Evolutionary conservation across 37 sponge, comb jelly and placozoan genomes (phyloP), one percentile per base, ranked within the genome.

Genomic region (Ianthella basta): DNA sequence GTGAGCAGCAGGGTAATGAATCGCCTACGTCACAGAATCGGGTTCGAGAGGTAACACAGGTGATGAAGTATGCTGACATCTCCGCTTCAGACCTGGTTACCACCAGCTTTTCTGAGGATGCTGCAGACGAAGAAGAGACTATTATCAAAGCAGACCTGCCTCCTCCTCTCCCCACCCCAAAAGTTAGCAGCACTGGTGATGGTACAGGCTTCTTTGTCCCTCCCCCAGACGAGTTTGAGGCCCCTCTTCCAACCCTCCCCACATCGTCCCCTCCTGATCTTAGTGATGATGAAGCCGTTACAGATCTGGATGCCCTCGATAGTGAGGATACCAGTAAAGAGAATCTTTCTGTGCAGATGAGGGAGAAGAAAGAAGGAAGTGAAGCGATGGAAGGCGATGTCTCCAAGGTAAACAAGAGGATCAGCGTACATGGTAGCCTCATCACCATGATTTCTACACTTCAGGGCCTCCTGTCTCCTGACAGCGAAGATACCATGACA

Each of bases 141-240:
- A 10, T n/a, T 10, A 41, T 19, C 2, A 50, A 39, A 0, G 25
- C 37, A 39, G 0, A 16, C 54, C 8, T 53, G 15, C 78, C 78
- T n/a, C 78, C 78, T 25, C 78, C 78, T 19, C 78, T 75, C 18
- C 54, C 54, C 15, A 53, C 78, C 44, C 78, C 78, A 41, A 24
- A 41, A 4, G 78, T 23, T 36, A 53, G 54, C 37, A 13, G 24
- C 25, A 13, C 44, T 16, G 53, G 39, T 12, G 50, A 44, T 44
- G 8, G 50, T 44, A 44, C 50, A 36, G 78, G 78, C 0, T 75
- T 53, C 78, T 75, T 75, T 75, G 44, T 75, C 20, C 78, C 78
- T 36, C 78, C 78, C 24, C 78, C 78, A 14, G 78, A 75, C 40
- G 78, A 75, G 10, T 75, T 75, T 75, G 78, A 75, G 37, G 78